These are phyloP conservation scores for Atrichornis clamosus DNA, from an alignment of 2,113 vertebrate species.

Conservation along the genomic window DNA sequence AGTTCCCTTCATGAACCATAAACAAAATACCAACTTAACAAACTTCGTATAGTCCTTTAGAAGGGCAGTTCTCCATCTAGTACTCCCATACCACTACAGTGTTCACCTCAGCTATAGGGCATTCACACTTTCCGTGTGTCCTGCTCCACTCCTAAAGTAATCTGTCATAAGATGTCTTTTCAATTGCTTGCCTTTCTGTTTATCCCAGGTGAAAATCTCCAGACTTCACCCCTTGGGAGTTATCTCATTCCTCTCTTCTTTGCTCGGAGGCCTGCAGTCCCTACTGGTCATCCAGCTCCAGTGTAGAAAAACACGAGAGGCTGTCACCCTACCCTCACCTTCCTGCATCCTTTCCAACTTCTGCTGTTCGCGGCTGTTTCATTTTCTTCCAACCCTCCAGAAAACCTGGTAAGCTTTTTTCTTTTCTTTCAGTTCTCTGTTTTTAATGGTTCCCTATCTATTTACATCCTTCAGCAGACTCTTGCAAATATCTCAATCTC, in stretches of 20 bases:
- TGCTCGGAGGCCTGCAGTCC: not conserved
- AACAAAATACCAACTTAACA: not conserved
- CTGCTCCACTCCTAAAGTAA: not conserved
- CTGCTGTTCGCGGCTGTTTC: rapidly evolving
- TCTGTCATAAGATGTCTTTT: not conserved
- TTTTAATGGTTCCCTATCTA: not conserved
- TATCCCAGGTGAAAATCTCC: not conserved
- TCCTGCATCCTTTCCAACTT: not conserved
- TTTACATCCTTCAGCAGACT: not conserved
- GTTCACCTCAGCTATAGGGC: not conserved
- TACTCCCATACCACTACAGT: not conserved
- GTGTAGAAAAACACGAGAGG: not conserved
- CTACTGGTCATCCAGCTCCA: not conserved
- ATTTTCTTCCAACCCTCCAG: not conserved
- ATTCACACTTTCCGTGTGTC: rapidly evolving
- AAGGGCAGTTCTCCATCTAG: not conserved
- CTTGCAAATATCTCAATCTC: not conserved
- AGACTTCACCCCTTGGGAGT: not conserved
- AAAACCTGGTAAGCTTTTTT: not conserved
- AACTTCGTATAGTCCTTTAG: not conserved
- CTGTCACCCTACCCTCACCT: not conserved
- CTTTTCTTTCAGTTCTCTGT: not conserved
- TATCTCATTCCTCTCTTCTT: not conserved
- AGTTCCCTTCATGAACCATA: not conserved
- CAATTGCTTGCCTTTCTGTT: not conserved